A percentile compares a stretch with the other conserved stretches of the same genome.
phyloP scores from a whole-genome alignment of 1,140 invertebrate species.

The Latrodectus geometricus region DNA sequence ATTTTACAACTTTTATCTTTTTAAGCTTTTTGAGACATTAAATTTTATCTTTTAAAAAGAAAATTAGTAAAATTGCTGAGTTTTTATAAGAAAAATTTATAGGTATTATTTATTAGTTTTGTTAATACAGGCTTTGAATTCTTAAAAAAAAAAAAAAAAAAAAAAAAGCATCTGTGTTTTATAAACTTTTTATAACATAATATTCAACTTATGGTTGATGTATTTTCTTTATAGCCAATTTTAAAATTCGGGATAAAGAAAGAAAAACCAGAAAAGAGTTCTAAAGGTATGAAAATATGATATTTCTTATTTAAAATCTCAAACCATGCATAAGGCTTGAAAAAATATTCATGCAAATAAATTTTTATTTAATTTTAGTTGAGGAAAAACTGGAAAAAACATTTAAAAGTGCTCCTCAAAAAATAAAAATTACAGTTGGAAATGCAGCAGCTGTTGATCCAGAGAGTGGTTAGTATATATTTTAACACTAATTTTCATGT shows the following conservation, averaged over 20 bases:
- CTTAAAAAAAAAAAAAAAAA: no score
- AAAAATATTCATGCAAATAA: no score
- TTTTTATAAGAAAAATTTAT: no score
- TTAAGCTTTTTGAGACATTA: no score
- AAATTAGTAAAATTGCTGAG: no score
- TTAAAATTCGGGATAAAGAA: slow-evolving; percentile 37
- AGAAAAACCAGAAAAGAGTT: neutral
- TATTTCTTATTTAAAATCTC: no score
- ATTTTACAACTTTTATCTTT: no score
- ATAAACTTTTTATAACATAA: neutral
- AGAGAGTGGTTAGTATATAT: slow-evolving; percentile 36
- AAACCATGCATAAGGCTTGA: no score
- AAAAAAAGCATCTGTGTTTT: neutral
- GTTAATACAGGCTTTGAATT: no score
- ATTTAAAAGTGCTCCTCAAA: slow-evolving; percentile 68
- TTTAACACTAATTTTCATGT: no score
- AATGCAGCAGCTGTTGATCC: slow-evolving; percentile 83
- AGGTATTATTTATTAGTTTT: no score
- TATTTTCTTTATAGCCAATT: slow-evolving; percentile 21
- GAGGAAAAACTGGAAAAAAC: neutral
- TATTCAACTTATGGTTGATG: neutral
- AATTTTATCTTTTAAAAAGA: no score
- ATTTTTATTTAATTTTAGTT: neutral
- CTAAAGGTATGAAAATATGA: slow-evolving; percentile 4
- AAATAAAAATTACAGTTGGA: slow-evolving; percentile 84